Percentiles rank a stretch among this genome's conserved stretches.
Evolutionary conservation across 2,888 invertebrate genomes (phyloP).

Genomic region (Tachina fera): DNA sequence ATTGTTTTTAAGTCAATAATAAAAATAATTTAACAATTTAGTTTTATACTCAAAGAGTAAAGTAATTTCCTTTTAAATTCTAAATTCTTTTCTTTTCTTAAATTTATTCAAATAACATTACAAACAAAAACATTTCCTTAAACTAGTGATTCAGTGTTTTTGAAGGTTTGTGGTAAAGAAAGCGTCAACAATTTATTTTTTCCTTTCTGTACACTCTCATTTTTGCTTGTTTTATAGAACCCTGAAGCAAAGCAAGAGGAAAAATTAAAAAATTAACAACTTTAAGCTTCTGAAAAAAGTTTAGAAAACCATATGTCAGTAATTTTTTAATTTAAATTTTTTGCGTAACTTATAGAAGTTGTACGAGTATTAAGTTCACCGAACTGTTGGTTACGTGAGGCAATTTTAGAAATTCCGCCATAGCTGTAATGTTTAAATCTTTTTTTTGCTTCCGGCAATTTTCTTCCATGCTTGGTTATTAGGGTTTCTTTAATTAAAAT

Average conservation of each 20-base stretch:
- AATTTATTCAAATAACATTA: slow-evolving; percentile 23
- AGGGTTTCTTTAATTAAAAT: too few relatives aligned
- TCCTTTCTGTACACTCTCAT: slow-evolving; percentile 1
- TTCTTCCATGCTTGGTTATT: neutral
- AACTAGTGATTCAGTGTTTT: slow-evolving; percentile 21
- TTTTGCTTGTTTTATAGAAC: slow-evolving; percentile 1
- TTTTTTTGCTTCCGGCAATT: neutral
- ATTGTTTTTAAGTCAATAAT: neutral
- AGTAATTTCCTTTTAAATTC: slow-evolving; percentile 1
- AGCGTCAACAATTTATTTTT: neutral
- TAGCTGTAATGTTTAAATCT: neutral
- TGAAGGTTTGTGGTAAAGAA: slow-evolving; percentile 30
- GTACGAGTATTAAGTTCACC: neutral
- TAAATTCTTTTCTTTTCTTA: neutral
- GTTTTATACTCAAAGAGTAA: neutral
- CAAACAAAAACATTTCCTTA: neutral
- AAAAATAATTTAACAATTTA: neutral
- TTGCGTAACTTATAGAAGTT: neutral
- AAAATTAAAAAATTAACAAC: slow-evolving; percentile 5
- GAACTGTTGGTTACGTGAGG: neutral
- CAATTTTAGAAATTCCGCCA: neutral
- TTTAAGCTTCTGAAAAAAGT: slow-evolving; percentile 38
- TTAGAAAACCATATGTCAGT: slow-evolving; percentile 32
- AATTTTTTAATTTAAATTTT: neutral
- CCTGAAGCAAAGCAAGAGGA: slow-evolving; percentile 2